phyloP scores from a whole-genome alignment of 2,888 invertebrate genomes.

The Lithophane socia region DNA sequence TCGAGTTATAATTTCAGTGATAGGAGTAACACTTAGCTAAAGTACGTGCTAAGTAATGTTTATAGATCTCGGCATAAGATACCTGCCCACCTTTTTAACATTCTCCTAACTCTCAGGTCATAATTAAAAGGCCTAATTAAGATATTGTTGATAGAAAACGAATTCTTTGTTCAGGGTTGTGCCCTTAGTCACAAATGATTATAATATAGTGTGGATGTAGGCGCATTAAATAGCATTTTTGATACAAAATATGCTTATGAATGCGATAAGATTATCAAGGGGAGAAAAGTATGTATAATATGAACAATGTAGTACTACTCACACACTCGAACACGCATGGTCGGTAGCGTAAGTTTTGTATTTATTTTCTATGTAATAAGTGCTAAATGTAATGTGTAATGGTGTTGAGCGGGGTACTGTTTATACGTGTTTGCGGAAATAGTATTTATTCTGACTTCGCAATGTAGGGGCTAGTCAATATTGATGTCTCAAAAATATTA shows the following conservation, averaged over 20 bases:
- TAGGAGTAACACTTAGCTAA: neutral
- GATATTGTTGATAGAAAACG: neutral
- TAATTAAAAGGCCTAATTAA: conserved; percentile 12
- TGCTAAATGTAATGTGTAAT: conserved; percentile 78
- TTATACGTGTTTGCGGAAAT: conserved; percentile 62
- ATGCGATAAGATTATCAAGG: neutral
- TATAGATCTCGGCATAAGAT: neutral
- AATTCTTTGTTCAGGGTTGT: neutral
- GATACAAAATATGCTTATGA: neutral
- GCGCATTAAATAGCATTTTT: neutral
- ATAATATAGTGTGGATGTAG: neutral
- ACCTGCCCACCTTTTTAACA: neutral
- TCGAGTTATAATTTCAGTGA: too few species aligned
- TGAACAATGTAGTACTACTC: conserved; percentile 23
- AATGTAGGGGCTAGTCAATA: conserved; percentile 42
- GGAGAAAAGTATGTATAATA: conserved; percentile 2
- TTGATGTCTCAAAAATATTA: neutral
- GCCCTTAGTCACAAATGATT: conserved; percentile 5
- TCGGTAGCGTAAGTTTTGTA: conserved; percentile 77
- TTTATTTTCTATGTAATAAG: conserved; percentile 81
- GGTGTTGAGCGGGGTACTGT: conserved; percentile 64
- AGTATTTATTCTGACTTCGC: conserved; percentile 56
- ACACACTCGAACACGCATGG: conserved; percentile 59
- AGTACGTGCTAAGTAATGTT: neutral
- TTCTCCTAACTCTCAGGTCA: neutral